These are phyloP conservation scores for Phocoena phocoena DNA, from an alignment of 2,113 vertebrate species.

Conservation along the genomic window DNA sequence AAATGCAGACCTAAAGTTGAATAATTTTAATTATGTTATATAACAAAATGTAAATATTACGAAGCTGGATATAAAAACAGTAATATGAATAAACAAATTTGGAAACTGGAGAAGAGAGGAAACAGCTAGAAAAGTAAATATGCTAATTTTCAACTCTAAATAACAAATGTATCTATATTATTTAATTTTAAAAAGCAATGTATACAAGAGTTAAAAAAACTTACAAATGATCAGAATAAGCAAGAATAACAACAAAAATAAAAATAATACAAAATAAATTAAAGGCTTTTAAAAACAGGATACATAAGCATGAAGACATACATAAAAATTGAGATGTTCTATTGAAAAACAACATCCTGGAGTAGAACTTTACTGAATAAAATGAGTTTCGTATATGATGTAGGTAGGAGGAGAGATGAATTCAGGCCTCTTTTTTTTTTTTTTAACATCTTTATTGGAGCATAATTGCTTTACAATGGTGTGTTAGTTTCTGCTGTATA, in stretches of 20 bases:
- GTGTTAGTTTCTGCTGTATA: too few relatives aligned
- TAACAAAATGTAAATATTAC: neutral
- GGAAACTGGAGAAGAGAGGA: neutral
- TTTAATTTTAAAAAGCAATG: neutral
- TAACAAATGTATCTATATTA: neutral
- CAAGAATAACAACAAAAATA: neutral
- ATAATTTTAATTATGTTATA: neutral
- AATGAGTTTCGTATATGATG: neutral
- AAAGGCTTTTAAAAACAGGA: neutral
- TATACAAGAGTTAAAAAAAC: neutral
- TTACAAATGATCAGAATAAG: neutral
- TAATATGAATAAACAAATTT: neutral
- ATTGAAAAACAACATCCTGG: neutral
- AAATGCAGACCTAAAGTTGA: slow-evolving; percentile 18
- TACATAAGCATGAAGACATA: neutral
- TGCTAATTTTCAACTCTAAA: neutral
- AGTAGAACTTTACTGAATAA: neutral
- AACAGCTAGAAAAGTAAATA: neutral
- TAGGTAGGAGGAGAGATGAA: neutral
- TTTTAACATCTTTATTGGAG: too few relatives aligned
- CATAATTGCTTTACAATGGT: too few relatives aligned
- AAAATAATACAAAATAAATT: neutral
- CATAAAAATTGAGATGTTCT: neutral
- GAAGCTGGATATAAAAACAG: neutral
- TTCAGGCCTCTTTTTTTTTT: too few relatives aligned